Evolutionary conservation across 2,888 invertebrate genomes (phyloP).

Genomic region (Phengaris arion): DNA sequence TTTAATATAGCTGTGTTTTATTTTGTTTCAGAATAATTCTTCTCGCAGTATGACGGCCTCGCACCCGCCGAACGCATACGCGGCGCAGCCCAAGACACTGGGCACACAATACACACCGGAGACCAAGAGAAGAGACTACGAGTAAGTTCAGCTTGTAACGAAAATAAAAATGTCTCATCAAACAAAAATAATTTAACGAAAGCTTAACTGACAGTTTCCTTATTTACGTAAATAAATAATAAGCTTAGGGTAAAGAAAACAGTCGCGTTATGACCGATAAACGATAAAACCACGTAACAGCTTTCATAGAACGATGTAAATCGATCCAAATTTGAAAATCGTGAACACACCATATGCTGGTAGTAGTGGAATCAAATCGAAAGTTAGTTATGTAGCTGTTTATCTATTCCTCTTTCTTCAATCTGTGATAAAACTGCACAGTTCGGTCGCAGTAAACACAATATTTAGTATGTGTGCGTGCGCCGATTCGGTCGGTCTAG

Average conservation of each 20-base stretch:
- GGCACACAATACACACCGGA: conserved; percentile 32
- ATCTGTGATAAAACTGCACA: neutral
- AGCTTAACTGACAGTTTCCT: neutral
- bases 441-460: too few species aligned
- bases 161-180: neutral
- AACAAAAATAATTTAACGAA: neutral
- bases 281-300: too few species aligned
- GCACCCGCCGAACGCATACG: conserved; percentile 33
- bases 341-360: too few species aligned
- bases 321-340: too few species aligned
- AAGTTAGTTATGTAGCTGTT: too few species aligned
- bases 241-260: neutral
- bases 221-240: neutral
- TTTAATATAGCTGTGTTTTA: neutral
- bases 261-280: neutral
- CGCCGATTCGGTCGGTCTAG: too few species aligned
- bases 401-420: too few species aligned
- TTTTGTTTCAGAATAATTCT: conserved; percentile 33
- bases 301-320: too few species aligned
- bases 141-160: conserved; percentile 38
- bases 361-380: too few species aligned
- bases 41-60: conserved; percentile 37
- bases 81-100: conserved; percentile 34
- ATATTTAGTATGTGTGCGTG: too few species aligned
- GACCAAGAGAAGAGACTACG: conserved; percentile 44